Evolutionary conservation across 23 tunicate species (phyloP).

Genomic region (Oikopleura dioica): DNA sequence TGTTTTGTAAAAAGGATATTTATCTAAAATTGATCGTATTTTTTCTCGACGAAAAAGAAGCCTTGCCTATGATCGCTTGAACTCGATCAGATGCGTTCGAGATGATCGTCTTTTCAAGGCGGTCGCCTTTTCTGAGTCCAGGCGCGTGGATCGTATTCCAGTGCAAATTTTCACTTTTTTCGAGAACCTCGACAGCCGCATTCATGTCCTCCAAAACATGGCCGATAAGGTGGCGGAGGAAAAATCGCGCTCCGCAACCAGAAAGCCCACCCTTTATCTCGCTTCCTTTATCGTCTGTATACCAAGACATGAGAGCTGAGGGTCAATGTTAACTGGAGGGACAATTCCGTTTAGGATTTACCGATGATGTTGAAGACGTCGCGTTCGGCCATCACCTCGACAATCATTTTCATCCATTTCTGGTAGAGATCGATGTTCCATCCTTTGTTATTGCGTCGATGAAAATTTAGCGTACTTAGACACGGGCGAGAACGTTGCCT

Average conservation of each 20-base stretch:
- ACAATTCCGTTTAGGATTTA: neutral
- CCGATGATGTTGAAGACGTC: no score
- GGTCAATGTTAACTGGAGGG: neutral
- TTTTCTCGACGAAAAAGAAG: neutral
- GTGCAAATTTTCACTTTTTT: neutral
- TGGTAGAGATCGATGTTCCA: no score
- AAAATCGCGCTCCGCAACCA: neutral
- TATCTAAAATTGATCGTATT: neutral
- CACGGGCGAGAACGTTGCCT: no score
- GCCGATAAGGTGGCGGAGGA: neutral
- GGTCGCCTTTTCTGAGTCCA: neutral
- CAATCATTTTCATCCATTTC: no score
- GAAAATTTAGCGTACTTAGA: no score
- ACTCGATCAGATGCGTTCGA: no score
- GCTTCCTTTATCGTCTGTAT: neutral
- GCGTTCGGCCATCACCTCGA: no score
- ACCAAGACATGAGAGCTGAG: slow-evolving; percentile 3
- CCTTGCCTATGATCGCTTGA: no score
- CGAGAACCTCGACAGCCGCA: neutral
- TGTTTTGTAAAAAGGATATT: neutral
- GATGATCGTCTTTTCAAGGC: neutral
- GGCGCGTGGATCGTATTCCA: neutral
- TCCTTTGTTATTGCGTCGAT: no score
- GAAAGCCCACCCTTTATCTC: neutral
- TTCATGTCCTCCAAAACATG: neutral